Evolutionary conservation across 2,888 invertebrate species (phyloP).

Genomic region (Brachycybe producta): DNA sequence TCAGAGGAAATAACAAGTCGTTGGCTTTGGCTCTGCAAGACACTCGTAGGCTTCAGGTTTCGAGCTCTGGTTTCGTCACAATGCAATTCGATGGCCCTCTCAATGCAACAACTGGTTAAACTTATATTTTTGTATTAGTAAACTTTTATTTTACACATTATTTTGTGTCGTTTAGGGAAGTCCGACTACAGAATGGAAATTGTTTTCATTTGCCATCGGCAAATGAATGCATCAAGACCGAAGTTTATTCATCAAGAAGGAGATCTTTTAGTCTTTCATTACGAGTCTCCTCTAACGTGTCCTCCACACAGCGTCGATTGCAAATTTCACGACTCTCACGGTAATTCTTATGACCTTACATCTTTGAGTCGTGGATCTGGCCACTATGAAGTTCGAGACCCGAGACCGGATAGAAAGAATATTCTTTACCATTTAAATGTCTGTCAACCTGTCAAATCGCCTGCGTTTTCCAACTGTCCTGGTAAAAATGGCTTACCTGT

Average conservation of each 20-base stretch:
- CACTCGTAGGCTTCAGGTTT: background rate
- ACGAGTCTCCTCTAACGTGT: conserved; percentile 12
- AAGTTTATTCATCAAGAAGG: conserved; percentile 4
- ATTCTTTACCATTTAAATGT: conserved; percentile 14
- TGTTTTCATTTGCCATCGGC: background rate
- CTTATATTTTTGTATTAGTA: background rate
- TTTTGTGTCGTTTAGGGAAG: too few species aligned
- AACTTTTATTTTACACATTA: too few species aligned
- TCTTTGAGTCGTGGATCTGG: background rate
- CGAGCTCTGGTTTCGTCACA: background rate
- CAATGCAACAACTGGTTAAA: background rate
- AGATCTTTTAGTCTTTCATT: conserved; percentile 3
- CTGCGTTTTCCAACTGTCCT: conserved; percentile 1
- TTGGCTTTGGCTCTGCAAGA: conserved; percentile 6
- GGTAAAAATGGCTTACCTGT: background rate
- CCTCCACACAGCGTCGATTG: conserved; percentile 14
- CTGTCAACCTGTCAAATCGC: conserved; percentile 5
- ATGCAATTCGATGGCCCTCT: conserved; percentile 1
- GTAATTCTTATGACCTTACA: conserved; percentile 16
- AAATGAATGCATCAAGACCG: background rate
- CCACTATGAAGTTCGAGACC: conserved; percentile 13
- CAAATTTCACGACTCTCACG: conserved; percentile 3
- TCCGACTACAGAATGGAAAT: conserved; percentile 4
- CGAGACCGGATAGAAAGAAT: conserved; percentile 2
- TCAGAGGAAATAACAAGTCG: background rate